These are phyloP conservation scores for Formica selysi DNA, from an alignment of 1,140 invertebrate species.

Conservation along the genomic window DNA sequence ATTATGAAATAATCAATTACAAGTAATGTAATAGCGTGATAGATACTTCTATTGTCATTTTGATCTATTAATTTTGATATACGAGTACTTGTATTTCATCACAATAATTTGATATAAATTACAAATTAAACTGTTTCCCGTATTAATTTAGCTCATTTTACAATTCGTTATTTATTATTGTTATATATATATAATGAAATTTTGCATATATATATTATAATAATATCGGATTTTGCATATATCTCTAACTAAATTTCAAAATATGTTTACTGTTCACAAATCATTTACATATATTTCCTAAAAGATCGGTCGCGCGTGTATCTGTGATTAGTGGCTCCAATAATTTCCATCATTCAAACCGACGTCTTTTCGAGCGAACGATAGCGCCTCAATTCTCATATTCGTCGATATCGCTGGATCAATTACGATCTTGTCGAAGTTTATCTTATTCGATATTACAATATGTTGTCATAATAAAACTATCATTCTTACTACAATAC, in stretches of 20 bases:
- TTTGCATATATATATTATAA: neutral
- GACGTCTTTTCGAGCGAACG: slow-evolving; percentile 23
- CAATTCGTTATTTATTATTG: slow-evolving; percentile 25
- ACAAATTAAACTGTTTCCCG: slow-evolving; percentile 2
- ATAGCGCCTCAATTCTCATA: neutral
- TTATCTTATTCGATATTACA: slow-evolving; percentile 15
- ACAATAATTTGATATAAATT: slow-evolving; percentile 44
- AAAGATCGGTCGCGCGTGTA: neutral
- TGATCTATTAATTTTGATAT: neutral
- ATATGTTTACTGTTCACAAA: slow-evolving; percentile 4
- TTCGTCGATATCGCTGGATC: slow-evolving; percentile 42
- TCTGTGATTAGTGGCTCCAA: slow-evolving; percentile 9
- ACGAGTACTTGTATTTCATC: neutral
- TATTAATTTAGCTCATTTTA: slow-evolving; percentile 28
- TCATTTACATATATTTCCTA: neutral
- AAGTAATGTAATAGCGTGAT: neutral
- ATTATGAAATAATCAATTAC: neutral
- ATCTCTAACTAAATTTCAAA: neutral
- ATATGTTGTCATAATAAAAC: slow-evolving; percentile 25
- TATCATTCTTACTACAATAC: neutral
- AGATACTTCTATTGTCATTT: slow-evolving; percentile 13
- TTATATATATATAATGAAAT: neutral
- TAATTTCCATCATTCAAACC: slow-evolving; percentile 42
- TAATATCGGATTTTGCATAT: neutral
- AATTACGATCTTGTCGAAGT: slow-evolving; percentile 52